Evolutionary conservation across 2,888 invertebrate species (phyloP), one percentile per base, ranked within the genome.

Genomic region (Halocaridina rubra): DNA sequence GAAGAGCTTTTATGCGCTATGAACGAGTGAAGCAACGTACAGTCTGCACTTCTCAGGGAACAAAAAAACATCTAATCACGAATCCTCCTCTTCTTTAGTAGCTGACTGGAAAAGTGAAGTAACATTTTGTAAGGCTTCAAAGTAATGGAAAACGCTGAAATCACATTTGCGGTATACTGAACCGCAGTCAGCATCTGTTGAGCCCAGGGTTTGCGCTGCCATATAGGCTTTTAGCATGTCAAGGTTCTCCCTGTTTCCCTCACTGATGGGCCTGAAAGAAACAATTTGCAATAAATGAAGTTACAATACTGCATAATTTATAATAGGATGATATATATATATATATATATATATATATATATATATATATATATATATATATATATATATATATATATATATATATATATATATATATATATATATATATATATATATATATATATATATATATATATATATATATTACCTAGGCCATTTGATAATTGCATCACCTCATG

Each of bases 91-190:
- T n/a, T n/a, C n/a, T n/a, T n/a, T n/a, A n/a, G n/a, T n/a, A n/a
- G n/a, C 53, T 3, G 53, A 53, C n/a, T 19, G 53, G 53, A 53
- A 13, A 53, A 19, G 0, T 0, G 64, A 13, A 19, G 80, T 80
- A 10, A 16, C 13, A 16, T 81, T 81, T 53, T 27, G n/a, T 1
- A 74, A 22, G 46, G 39, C 16, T 3, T 81, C 81, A 22, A 81
- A 81, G 64, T 53, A 81, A 16, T 67, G 8, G 64, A 81, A 81
- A 19, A 75, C 67, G 29, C 81, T 81, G 81, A 81, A n/a, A 3
- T 74, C 64, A 8, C 81, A 81, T 16, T 74, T 27, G 75, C 29
- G 16, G 75, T 81, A 81, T 27, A 74, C 53, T 3, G 64, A 10
- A 19, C 39, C 19, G 53, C 81, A 81, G 39, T 61, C 61, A 16